Evolutionary conservation across 2,797 vertebrate species (phyloP), one percentile per base, ranked within the genome.

Genomic region (Hephaestus fuliginosus): DNA sequence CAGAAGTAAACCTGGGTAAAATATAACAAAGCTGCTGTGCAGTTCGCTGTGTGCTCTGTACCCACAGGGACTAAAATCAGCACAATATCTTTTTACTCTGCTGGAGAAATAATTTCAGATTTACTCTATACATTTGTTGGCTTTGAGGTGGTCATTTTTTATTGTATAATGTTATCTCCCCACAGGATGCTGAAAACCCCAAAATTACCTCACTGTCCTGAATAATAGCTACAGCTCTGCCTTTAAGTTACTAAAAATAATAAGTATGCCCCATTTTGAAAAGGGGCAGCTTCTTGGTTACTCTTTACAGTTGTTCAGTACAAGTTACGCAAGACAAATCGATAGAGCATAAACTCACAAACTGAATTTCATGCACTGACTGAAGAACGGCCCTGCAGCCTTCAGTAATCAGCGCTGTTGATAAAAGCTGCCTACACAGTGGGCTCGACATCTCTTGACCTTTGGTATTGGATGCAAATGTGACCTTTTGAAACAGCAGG

Each of bases 381-480:
- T 17, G 46, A 67, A 56, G 18, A 67, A 36, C 44, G 8, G 25
- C 33, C 28, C 15, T 20, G 43, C 41, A 33, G 7, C 62, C 30
- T 6, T 1, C 48, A 72, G 28, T 25, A 57, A 79, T 62, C 56
- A 63, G n/a, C 30, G 14, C 2, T 7, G 17, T 2, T 39, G 76
- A 56, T 74, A 69, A 56, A 12, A 60, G 15, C 13, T 48, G 41
- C 0, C 0, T 15, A 28, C 18, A 61, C 11, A 14, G 7, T 46
- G 11, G 36, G 36, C 56, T 65, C 22, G 14, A 39, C 18, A 33
- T 4, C 28, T 10, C 28, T 4, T 51, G 49, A 4, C 30, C 17
- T 30, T 70, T 15, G 49, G 13, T 69, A 22, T 58, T 70, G 7
- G 7, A 65, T 68, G 67, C 49, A 69, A 79, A 79, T 62, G 43